Base-by-base conservation (phyloP, 2,797 vertebrate genomes). In the Hypotaenidia okinawae region DNA sequence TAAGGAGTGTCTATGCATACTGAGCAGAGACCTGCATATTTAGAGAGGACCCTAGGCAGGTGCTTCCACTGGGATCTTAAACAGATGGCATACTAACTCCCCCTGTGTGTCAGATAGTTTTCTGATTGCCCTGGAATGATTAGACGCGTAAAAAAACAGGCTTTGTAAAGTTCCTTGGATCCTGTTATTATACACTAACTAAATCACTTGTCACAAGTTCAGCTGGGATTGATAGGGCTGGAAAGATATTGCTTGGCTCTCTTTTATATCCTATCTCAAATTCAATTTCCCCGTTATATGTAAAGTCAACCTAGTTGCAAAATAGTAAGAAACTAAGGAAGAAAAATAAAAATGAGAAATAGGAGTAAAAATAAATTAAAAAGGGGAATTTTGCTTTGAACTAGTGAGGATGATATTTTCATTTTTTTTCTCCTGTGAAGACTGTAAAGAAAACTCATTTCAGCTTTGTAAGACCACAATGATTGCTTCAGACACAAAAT, bases 401-500 rank as follows among this genome's bases (percentile, higher is more conserved):
- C 47, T 70, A 75, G 61, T 77, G 92, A 89, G 16, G 30, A 88
- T 77, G 49, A 83, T 90, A 87, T 91, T 94, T 32, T 83, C 25
- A 35, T 67, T 91, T 84, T 81, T 58, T 49, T 23, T 52, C 74
- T 91, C 85, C 82, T 81, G 49, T 96, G 59, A 96, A 97, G 89
- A 95, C 49, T 97, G 96, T 89, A 96, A 96, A 94, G 80, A 66
- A 97, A 97, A 97, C 70, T 94, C 68, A 92, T 97, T 98, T 97
- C 84, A 93, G 92, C 69, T 95, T 97, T 97, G 95, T 94, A 96
- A 94, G 88, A 81, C 81, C 80, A 83, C 74, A 94, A 39, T 27
- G 55, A 95, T 97, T 96, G 76, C 88, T 96, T 91, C 95, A 97
- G 92, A 97, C 82, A 95, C 80, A 96, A 97, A 98, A 97, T 96